phyloP scores from a whole-genome alignment of 2,113 vertebrate genomes.

The Pyxicephalus adspersus region DNA sequence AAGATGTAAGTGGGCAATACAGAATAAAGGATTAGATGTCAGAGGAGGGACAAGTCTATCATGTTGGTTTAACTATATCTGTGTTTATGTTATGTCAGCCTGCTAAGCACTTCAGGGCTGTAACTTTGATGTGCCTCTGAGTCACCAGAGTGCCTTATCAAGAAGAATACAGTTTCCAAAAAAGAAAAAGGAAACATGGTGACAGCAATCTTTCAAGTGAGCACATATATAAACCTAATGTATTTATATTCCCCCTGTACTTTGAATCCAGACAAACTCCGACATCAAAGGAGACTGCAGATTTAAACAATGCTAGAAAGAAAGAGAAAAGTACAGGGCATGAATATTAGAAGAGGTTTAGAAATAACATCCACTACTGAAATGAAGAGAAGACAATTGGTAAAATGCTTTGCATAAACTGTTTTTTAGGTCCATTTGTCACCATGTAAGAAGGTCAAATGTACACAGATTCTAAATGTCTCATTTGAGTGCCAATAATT shows the following conservation, averaged over 20 bases:
- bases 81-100: slow-evolving; percentile 41
- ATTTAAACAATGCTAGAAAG: slow-evolving; percentile 25
- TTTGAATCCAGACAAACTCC: slow-evolving; percentile 38
- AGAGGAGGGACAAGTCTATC: slow-evolving; percentile 18
- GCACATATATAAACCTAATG: slow-evolving; percentile 50
- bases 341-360: background rate
- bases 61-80: slow-evolving; percentile 29
- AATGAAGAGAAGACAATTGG: background rate
- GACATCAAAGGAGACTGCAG: slow-evolving; percentile 38
- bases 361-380: background rate
- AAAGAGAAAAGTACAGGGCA: slow-evolving; percentile 8
- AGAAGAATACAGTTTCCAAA: slow-evolving; percentile 37
- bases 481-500: no score
- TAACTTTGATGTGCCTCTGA: slow-evolving; percentile 49
- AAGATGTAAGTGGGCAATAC: slow-evolving; percentile 27
- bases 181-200: slow-evolving; percentile 24
- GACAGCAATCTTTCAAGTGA: slow-evolving; percentile 40
- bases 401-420: background rate
- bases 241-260: slow-evolving; percentile 47
- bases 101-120: slow-evolving; percentile 42
- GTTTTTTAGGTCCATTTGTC: no score
- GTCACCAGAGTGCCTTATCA: slow-evolving; percentile 50
- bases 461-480: no score
- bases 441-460: no score
- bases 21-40: slow-evolving; percentile 23